Evolutionary conservation across 2,888 invertebrate species (phyloP).

Genomic region (Lasioglossum pauxillum): DNA sequence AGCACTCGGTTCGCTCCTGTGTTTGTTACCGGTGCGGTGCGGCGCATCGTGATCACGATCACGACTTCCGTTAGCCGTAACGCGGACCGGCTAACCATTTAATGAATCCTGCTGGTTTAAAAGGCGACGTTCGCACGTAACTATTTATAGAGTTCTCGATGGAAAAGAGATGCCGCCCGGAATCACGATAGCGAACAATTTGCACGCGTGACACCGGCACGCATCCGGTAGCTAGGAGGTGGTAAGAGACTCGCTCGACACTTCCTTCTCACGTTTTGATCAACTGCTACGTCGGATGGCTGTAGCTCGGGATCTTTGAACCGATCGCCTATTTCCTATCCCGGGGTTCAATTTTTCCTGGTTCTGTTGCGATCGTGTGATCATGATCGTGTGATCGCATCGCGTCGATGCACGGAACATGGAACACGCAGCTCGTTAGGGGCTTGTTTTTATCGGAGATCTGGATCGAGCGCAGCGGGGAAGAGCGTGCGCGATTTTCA

Average conservation of each 20-base stretch:
- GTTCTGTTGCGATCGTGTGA: background rate
- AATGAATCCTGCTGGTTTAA: conserved; percentile 53
- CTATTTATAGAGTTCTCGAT: conserved; percentile 61
- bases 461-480: conserved; percentile 5
- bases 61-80: conserved; percentile 53
- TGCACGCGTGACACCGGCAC: background rate
- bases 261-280: background rate
- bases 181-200: conserved; percentile 38
- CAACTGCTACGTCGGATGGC: no score
- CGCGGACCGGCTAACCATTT: conserved; percentile 45
- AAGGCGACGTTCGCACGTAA: conserved; percentile 53
- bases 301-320: background rate
- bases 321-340: background rate
- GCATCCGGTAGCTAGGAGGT: background rate
- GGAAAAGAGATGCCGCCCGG: conserved; percentile 31
- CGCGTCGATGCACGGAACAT: background rate
- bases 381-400: background rate
- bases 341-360: background rate
- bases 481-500: conserved; percentile 25
- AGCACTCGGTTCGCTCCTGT: conserved; percentile 17
- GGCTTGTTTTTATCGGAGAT: background rate
- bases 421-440: background rate
- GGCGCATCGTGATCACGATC: conserved; percentile 39
- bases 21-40: conserved; percentile 36
- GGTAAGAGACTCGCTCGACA: background rate